Base-by-base conservation (phyloP, 2,113 vertebrate genomes). In the Prunella himalayana region DNA sequence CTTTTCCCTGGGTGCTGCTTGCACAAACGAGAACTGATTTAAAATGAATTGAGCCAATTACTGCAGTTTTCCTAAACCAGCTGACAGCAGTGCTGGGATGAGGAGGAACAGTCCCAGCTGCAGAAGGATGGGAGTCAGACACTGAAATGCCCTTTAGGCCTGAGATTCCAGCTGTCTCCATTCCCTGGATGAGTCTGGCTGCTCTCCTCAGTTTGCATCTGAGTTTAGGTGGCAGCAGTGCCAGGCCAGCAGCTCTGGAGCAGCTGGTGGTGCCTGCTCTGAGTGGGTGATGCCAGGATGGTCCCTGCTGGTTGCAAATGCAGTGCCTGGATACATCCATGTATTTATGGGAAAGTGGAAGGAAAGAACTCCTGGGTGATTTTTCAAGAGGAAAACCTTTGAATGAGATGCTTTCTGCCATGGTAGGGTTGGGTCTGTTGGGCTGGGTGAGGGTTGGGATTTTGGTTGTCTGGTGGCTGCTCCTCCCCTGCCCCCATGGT, bases 41-140 rank as follows among this genome's bases (percentile, higher is more conserved):
- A 22, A 95, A 96, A 96, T 90, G 94, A 97, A 97, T 96, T 33
- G 94, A 94, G 82, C 92, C 95, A 92, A 97, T 97, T 95, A 96
- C 79, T 59, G 88, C 85, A 14, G 75, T 42, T 88, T 88, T 28
- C 82, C 91, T 70, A 45, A 93, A 85, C 9, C 92, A 77, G 94
- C 90, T 73, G 94, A 95, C 2, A 45, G 65, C 82, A 86, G 65
- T 7, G 22, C 57, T 50, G 0, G 60, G 86, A 42, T 30, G 68
- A 88, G 92, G 86, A 86, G 95, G 64, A 88, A 37, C 75, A 7
- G 57, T 53, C 82, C 88, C 96, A 93, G 95, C 94, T 95, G 96
- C 88, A 47, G 66, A 2, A 1, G 35, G 85, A 70, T 14, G 33
- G 49, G 71, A 90, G 51, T 39, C 73, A 82, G 66, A 28, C 35